phyloP scores from a whole-genome alignment of 2,113 vertebrate species.

The Onychostoma macrolepis region DNA sequence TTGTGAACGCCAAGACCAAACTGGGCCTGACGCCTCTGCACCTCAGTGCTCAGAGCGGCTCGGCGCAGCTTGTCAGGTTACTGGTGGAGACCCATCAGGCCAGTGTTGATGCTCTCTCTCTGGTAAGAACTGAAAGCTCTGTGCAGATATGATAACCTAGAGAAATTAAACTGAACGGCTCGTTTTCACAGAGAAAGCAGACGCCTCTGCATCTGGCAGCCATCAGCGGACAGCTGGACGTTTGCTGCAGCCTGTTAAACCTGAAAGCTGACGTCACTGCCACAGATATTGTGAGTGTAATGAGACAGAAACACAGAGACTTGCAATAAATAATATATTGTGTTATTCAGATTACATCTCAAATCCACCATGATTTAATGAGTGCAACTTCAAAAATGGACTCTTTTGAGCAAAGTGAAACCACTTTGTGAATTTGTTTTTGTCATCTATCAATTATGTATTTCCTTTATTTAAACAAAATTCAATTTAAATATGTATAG shows the following conservation, averaged over 20 bases:
- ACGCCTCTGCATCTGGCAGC: slow-evolving; percentile 70
- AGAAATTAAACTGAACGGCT: background rate
- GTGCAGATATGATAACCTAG: background rate
- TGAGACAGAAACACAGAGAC: background rate
- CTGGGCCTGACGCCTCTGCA: slow-evolving; percentile 70
- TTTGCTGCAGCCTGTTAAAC: slow-evolving; percentile 64
- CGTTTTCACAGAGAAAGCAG: slow-evolving; percentile 60
- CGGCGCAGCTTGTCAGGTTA: slow-evolving; percentile 62
- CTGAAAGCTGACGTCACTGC: slow-evolving; percentile 67
- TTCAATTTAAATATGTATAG: background rate
- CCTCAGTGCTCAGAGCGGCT: slow-evolving; percentile 67
- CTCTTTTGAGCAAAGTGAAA: too few species aligned
- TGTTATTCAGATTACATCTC: background rate
- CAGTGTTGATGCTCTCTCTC: slow-evolving; percentile 65
- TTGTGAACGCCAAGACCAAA: slow-evolving; percentile 72
- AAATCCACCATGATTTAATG: background rate
- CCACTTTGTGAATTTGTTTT: too few species aligned
- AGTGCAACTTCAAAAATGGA: background rate
- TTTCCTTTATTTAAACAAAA: too few species aligned
- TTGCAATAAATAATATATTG: background rate
- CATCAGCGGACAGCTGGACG: slow-evolving; percentile 64
- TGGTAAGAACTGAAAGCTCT: slow-evolving; percentile 56
- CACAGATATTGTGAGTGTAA: slow-evolving; percentile 65
- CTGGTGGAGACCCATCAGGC: slow-evolving; percentile 66
- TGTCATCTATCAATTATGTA: too few species aligned